Evolutionary conservation across 2,797 vertebrate genomes (phyloP).

Genomic region (Miichthys miiuy): DNA sequence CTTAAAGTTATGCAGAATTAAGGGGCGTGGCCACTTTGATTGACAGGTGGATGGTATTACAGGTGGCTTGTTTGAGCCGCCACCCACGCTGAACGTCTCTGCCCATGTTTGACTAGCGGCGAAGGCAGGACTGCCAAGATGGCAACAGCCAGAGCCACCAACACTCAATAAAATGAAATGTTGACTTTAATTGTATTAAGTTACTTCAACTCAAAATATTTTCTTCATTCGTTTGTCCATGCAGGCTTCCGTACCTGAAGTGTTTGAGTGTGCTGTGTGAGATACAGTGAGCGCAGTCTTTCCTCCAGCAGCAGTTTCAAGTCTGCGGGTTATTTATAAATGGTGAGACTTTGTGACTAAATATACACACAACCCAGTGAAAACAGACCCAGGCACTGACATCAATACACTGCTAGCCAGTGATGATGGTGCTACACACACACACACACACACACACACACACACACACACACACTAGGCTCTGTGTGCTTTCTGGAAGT

Average conservation of each 20-base stretch:
- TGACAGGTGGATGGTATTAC: no score
- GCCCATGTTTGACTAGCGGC: no score
- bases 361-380: constrained; percentile 61
- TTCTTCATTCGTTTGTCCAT: neutral
- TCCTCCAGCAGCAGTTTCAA: constrained; percentile 30
- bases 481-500: neutral
- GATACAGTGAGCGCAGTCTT: neutral
- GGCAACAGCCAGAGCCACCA: no score
- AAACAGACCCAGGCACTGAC: constrained; percentile 51
- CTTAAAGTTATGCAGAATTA: no score
- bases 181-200: no score
- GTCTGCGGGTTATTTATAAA: constrained; percentile 70
- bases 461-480: constrained; percentile 5
- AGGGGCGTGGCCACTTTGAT: no score
- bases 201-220: no score
- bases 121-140: no score
- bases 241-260: neutral
- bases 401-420: constrained; percentile 38
- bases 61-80: no score
- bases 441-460: no score
- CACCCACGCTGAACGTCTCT: no score
- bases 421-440: constrained; percentile 13
- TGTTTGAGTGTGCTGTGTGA: neutral
- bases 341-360: constrained; percentile 65
- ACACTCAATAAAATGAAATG: no score